These are phyloP conservation scores for Rhynchophorus ferrugineus DNA, from an alignment of 1,140 invertebrate genomes.

Conservation along the genomic window DNA sequence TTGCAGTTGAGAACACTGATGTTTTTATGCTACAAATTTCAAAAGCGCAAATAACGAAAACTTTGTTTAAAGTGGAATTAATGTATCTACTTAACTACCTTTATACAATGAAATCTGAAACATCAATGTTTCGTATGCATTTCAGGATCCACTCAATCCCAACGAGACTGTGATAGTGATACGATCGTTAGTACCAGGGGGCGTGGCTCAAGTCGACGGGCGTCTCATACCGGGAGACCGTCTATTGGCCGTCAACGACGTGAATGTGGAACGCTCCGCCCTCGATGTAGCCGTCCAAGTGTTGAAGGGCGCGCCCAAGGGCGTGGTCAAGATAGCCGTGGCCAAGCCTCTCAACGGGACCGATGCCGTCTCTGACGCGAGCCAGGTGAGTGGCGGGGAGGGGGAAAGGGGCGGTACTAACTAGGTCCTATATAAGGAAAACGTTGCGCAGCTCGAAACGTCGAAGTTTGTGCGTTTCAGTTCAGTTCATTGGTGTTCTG, in stretches of 20 bases:
- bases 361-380: conserved; percentile 46
- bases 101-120: too few species aligned
- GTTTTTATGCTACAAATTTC: too few species aligned
- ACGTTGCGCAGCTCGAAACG: too few species aligned
- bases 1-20: too few species aligned
- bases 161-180: conserved; percentile 84
- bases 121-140: too few species aligned
- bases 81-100: too few species aligned
- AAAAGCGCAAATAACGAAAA: too few species aligned
- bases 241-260: conserved; percentile 76
- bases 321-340: conserved; percentile 72
- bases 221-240: conserved; percentile 78
- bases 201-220: conserved; percentile 74
- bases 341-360: conserved; percentile 78
- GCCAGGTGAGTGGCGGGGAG: conserved; percentile 47
- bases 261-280: conserved; percentile 64
- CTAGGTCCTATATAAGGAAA: not conserved
- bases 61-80: too few species aligned
- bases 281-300: conserved; percentile 77
- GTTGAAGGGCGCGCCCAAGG: conserved; percentile 68
- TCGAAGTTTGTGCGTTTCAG: not conserved
- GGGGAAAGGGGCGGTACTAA: not conserved
- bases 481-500: too few species aligned
- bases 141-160: conserved; percentile 69
- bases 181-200: conserved; percentile 74